Base-by-base conservation (phyloP, 1,140 invertebrate genomes). In the Hylyphantes graminicola region DNA sequence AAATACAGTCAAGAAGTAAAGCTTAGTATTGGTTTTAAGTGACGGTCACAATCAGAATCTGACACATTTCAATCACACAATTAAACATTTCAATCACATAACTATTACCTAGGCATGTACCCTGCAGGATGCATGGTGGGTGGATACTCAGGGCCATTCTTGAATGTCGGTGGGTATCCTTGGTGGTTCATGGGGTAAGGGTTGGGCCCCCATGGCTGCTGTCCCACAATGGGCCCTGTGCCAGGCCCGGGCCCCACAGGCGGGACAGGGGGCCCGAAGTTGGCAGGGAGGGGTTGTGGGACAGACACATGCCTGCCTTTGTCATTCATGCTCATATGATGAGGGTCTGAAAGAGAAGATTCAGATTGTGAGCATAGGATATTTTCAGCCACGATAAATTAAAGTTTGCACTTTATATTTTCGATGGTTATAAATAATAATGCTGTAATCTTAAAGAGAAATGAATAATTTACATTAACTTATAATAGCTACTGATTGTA, bases 221-320 rank as follows among this genome's bases (percentile, higher is more conserved):
- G 86, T 76, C 86, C 82, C 73, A 79, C 78, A 64, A 48, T 72
- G 19, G 72, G 54, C 19, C 72, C 75, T 21, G 54, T 54, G 8
- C 75, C 85, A 11, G 76, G 81, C 12, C 85, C 85, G n/a, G 82
- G 82, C 19, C 82, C 82, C 59, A 85, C 82, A 53, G 85, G 78
- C 17, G 76, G 75, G 73, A 74, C 70, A 68, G 79, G 74, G n/a
- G 86, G 86, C 13, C 65, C 82, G 54, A 73, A 86, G 61, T 57
- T 77, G 35, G 81, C 74, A 70, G 86, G 86, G 59, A 85, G 63
- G 61, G 81, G 75, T 79, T 78, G 70, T 21, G 86, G 86, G 76
- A 84, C 68, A 76, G 86, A 84, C 53, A 81, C 86, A 84, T 86
- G 86, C 77, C 86, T 85, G 67, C 61, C 85, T 78, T 82, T 84